Evolutionary conservation across 1,140 invertebrate genomes (phyloP), one percentile per base, ranked within the genome.

Genomic region (Ericerus pela): DNA sequence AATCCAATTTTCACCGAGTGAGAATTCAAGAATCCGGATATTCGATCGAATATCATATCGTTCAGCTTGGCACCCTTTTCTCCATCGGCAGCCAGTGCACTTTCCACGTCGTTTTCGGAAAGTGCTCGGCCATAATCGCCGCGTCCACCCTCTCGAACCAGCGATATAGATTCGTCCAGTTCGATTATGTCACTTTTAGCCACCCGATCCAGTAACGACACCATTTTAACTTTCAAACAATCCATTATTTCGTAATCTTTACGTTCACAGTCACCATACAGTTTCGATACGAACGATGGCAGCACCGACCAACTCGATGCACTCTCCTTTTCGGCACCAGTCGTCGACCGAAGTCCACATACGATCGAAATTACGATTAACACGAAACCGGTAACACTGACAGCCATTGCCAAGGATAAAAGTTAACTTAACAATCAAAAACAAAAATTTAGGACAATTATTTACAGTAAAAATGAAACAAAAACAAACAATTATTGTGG

Each of bases 161-260:
- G 66, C 0, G 75, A 73, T 20, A 86, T 72, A 11, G 73, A 75
- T 28, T 83, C 80, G 16, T 43, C 54, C 0, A 65, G 20, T 3
- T 54, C 22, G 26, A 65, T 61, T 11, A 28, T 33, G 12, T 65
- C 62, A 18, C 41, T 56, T 2, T 58, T 47, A 8, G 53, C 53
- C 5, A 58, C 58, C 57, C 81, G 75, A 60, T 85, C 83, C 63
- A 88, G 69, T 1, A 82, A 77, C 1, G 79, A 76, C 1, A 85
- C 70, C 14, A 87, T 68, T 65, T 85, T 87, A 22, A 85, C 64
- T 65, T 87, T 88, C 2, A 88, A 69, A 61, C 85, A 88, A 11
- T 28, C 27, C 12, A 51, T 8, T 20, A 30, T 31, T 22, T 55
- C 41, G 41, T 47, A 47, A 3, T 47, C 41, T 47, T 47, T 47